Evolutionary conservation across 2,797 vertebrate genomes (phyloP), one percentile per base, ranked within the genome.

Genomic region (Columba guinea): DNA sequence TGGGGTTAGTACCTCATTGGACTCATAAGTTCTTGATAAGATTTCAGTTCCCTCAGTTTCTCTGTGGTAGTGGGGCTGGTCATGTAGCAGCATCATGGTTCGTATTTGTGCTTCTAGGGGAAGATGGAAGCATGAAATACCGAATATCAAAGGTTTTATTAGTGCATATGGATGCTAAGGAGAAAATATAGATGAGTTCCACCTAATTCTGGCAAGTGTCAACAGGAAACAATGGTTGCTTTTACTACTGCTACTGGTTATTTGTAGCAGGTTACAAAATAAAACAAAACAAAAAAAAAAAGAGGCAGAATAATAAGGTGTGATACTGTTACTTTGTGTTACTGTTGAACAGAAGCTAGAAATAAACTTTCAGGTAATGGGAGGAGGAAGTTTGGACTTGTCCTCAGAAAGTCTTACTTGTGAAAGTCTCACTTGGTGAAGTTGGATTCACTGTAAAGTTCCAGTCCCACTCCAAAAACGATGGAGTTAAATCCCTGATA

Each of bases 11-110:
- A 96, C 3, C 48, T 94, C 37, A 20, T 95, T 93, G 2, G 53
- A 96, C 88, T 95, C 86, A 48, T 94, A 95, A 15, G 90, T 96
- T 87, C 96, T 88, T 15, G 92, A 94, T 28, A 97, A 56, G 13
- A 58, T 32, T 62, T 92, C 87, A 13, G 69, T 63, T 48, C 94
- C 95, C 44, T 97, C 91, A 11, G 32, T 95, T 89, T 96, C 91
- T 78, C 90, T 87, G 34, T 95, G 95, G 49, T 92, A 93, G 77
- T 60, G 76, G 27, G 90, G 79, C 67, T 94, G 55, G 68, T 94
- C 55, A 11, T 85, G 83, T 30, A 94, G 77, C 10, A 97, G 84
- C 41, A 90, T 88, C 96, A 95, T 96, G 56, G 52, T 95, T 96
- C 27, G 53, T 80, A 90, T 76, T 84, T 95, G 44, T 83, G n/a